These are phyloP conservation scores for Porites cylindrica DNA, from an alignment of 92 coral and sea anemone genomes.

Conservation along the genomic window DNA sequence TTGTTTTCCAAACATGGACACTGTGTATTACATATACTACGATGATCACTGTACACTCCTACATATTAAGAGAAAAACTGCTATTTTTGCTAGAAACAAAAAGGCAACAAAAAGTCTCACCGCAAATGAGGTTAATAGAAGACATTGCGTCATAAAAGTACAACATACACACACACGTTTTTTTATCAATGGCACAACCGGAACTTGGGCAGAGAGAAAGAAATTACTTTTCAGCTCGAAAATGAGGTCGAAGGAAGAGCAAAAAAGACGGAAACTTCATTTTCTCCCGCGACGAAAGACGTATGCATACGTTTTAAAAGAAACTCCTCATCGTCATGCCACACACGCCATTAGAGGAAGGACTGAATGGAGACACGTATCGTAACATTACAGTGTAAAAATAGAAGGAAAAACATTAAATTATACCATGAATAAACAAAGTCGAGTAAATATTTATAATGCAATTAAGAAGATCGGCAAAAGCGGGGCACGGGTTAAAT, in stretches of 20 bases:
- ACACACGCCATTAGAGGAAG: neutral
- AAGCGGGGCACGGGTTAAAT: neutral
- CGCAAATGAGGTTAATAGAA: too few species aligned
- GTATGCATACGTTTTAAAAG: too few species aligned
- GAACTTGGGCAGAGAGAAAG: too few species aligned
- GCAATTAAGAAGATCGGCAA: constrained; percentile 20
- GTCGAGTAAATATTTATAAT: constrained; percentile 16
- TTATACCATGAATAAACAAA: constrained; percentile 21
- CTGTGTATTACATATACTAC: too few species aligned
- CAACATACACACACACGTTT: too few species aligned
- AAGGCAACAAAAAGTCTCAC: neutral
- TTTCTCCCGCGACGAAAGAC: neutral
- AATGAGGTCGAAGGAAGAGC: neutral
- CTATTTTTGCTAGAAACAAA: neutral
- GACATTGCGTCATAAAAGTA: neutral
- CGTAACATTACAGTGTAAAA: neutral
- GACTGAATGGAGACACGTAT: neutral
- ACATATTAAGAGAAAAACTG: neutral
- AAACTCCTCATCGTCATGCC: neutral
- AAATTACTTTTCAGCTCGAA: too few species aligned
- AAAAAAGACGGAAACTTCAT: neutral
- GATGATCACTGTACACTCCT: too few species aligned
- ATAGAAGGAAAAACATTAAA: neutral
- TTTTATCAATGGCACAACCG: too few species aligned
- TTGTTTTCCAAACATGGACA: too few species aligned